Evolutionary conservation across 2,888 invertebrate genomes (phyloP).

Genomic region (Drosophila stalkeri): DNA sequence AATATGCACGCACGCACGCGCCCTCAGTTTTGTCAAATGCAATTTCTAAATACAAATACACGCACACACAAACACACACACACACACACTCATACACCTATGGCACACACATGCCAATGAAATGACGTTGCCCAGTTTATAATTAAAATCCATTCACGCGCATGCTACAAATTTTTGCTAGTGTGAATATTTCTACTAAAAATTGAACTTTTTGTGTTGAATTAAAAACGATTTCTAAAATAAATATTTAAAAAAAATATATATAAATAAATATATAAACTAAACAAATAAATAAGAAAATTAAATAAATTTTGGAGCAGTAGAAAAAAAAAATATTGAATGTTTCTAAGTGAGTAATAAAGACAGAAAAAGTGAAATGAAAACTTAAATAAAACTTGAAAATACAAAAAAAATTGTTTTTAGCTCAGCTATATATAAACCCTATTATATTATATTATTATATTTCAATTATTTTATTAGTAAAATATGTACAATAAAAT

Average conservation of each 20-base stretch:
- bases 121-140: constrained; percentile 26
- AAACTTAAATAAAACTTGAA: too few species aligned
- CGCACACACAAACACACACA: background rate
- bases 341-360: background rate
- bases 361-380: too few species aligned
- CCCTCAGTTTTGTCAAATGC: constrained; percentile 60
- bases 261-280: background rate
- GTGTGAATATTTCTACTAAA: constrained; percentile 13
- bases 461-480: too few species aligned
- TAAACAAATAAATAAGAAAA: background rate
- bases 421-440: too few species aligned
- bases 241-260: background rate
- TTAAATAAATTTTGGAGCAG: too few species aligned
- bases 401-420: too few species aligned
- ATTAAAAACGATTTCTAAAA: background rate
- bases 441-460: too few species aligned
- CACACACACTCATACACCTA: background rate
- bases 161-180: constrained; percentile 18
- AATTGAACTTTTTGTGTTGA: constrained; percentile 5
- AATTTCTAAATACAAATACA: constrained; percentile 35
- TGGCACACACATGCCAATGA: background rate
- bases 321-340: background rate
- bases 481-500: too few species aligned
- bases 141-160: constrained; percentile 44
- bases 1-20: constrained; percentile 59